Percentiles rank a stretch among this genome's conserved stretches.
Conservation (phyloP, 2,888 invertebrate species). For the Hemistola chrysoprasaria region DNA sequence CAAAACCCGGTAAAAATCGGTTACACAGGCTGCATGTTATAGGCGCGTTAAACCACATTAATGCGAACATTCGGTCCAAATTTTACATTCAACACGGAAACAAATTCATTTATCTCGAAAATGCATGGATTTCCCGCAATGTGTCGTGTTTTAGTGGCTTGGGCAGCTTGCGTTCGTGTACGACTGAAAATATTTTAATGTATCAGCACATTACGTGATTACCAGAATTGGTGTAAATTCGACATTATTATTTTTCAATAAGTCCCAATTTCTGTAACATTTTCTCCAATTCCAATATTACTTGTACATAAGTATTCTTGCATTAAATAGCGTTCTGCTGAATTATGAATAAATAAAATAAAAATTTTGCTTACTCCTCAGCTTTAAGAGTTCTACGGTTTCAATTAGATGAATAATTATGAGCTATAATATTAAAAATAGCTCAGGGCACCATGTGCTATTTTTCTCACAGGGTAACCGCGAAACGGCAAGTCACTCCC, state of each 20-base stretch:
- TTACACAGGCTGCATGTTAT: slow-evolving; percentile 39
- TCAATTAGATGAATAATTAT: no score
- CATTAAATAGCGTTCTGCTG: no score
- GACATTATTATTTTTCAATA: no score
- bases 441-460: no score
- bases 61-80: slow-evolving; percentile 37
- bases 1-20: slow-evolving; percentile 31
- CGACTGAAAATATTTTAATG: slow-evolving; percentile 3
- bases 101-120: slow-evolving; percentile 31
- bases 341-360: no score
- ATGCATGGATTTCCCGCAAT: slow-evolving; percentile 19
- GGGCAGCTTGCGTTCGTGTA: slow-evolving; percentile 8
- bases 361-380: no score
- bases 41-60: slow-evolving; percentile 44
- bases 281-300: no score
- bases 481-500: not conserved
- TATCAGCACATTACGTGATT: slow-evolving; percentile 2
- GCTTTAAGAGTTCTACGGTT: no score
- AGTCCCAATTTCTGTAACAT: no score
- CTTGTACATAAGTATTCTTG: no score
- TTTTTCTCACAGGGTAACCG: not conserved
- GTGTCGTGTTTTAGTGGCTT: slow-evolving; percentile 14
- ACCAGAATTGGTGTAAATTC: not conserved
- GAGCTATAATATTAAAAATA: no score
- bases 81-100: slow-evolving; percentile 33